Base-by-base conservation (phyloP, 2,113 vertebrate species). In the Aphyosemion australe region DNA sequence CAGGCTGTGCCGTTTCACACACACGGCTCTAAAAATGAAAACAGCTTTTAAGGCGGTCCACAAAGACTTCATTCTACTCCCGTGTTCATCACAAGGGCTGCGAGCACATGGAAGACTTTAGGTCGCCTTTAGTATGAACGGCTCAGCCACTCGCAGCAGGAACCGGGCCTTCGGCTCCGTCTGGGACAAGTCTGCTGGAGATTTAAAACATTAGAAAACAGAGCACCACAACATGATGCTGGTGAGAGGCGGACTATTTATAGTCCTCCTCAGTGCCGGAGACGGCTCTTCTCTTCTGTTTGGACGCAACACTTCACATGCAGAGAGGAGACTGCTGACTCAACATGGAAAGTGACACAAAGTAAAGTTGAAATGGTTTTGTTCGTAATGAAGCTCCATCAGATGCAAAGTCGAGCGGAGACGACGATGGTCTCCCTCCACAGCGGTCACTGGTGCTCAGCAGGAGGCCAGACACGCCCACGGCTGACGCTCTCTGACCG, bases 221-320 rank as follows among this genome's bases (percentile, higher is more conserved):
- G 69, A 82, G 65, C 84, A 55, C 76, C 80, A 76, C 72, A 82
- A 78, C 67, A 63, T 65, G 76, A 68, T 50, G 72, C 64, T 83
- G 80, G 71, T 80, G 75, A 82, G 74, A 83, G 66, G 34, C 46
- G 15, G 52, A 63, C 76, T 90, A 90, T 90, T 89, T 86, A 89
- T 88, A 86, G 80, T 20, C 39, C 74, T 76, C 81, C 80, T 73
- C 65, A 76, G 55, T 5, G 71, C 63, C 61, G 46, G 67, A 78
- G 59, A 76, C 65, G 12, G 69, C 69, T 69, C 56, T 66, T 72
- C 72, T 48, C 62, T 80, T 80, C 73, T 82, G 84, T 84, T 84
- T 70, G 48, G 78, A 54, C 56, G 65, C 78, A 46, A 75, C 80
- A 78, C 68, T 79, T 85, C 75, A 85, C 73, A 70, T 19, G 42